phyloP scores from a whole-genome alignment of 1,140 invertebrate genomes.

The Anastatus disparis region DNA sequence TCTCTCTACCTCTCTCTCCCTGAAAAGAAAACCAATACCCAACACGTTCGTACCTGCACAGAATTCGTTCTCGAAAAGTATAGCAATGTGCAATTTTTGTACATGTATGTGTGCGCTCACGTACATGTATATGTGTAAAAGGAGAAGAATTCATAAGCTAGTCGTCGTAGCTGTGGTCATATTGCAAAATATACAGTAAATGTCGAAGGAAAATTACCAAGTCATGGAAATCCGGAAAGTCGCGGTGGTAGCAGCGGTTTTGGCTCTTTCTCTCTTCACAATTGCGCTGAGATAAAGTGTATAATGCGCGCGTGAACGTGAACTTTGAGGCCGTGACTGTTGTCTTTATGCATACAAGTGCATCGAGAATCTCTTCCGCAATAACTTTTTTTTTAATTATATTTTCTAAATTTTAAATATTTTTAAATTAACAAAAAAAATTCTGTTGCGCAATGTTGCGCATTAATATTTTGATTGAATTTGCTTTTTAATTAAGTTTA shows the following conservation, averaged over 20 bases:
- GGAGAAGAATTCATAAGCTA: conserved; percentile 15
- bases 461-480: no score
- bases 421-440: no score
- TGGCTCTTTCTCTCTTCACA: no score
- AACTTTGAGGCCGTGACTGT: no score
- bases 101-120: neutral
- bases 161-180: neutral
- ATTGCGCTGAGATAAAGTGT: no score
- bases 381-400: no score
- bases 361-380: no score
- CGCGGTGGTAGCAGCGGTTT: no score
- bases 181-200: conserved; percentile 8
- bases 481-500: no score
- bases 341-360: neutral
- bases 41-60: neutral
- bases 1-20: no score
- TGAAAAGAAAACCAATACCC: conserved; percentile 16
- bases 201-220: conserved; percentile 23
- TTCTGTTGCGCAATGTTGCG: no score
- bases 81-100: conserved; percentile 24
- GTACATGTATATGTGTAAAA: neutral
- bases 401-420: no score
- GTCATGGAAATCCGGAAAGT: conserved; percentile 33
- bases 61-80: conserved; percentile 18
- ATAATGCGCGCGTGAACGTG: neutral